Percentiles rank a stretch among this genome's conserved stretches.
Conservation (phyloP, 2,888 invertebrate species). For the Tinea pellionella region DNA sequence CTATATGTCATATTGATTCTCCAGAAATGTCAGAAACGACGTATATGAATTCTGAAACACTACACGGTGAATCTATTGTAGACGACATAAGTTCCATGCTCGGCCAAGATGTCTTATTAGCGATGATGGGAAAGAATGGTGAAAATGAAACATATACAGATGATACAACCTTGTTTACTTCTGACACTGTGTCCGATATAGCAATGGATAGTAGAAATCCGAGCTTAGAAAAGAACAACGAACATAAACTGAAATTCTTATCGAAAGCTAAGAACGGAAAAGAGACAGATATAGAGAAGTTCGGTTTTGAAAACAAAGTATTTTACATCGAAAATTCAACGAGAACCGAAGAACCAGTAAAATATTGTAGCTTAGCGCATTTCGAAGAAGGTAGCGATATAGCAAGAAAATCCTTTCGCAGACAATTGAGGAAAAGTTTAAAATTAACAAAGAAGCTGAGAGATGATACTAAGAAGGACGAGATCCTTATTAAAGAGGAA, state of each 20-base stretch:
- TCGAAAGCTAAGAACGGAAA: slow-evolving; percentile 53
- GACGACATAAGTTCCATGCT: slow-evolving; percentile 83
- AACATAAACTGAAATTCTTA: slow-evolving; percentile 69
- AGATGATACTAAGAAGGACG: slow-evolving; percentile 44
- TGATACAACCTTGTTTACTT: slow-evolving; percentile 75
- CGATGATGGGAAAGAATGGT: slow-evolving; percentile 72
- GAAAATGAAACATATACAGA: slow-evolving; percentile 78
- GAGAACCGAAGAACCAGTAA: slow-evolving; percentile 70
- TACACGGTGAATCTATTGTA: slow-evolving; percentile 82
- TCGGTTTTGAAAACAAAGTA: slow-evolving; percentile 79
- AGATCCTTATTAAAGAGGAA: slow-evolving; percentile 26
- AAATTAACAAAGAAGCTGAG: slow-evolving; percentile 45
- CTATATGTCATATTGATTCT: slow-evolving; percentile 84
- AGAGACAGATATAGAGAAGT: slow-evolving; percentile 64
- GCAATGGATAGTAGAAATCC: slow-evolving; percentile 64
- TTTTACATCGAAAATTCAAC: slow-evolving; percentile 69
- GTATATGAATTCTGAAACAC: slow-evolving; percentile 74
- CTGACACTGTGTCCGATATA: slow-evolving; percentile 63
- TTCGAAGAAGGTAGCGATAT: slow-evolving; percentile 88
- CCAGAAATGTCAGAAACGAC: slow-evolving; percentile 83
- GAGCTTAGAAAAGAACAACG: slow-evolving; percentile 68
- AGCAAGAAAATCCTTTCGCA: slow-evolving; percentile 80
- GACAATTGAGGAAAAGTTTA: slow-evolving; percentile 49
- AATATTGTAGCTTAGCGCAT: slow-evolving; percentile 83
- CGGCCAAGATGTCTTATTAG: slow-evolving; percentile 75